These are phyloP conservation scores for Smutsia temminckii DNA, from an alignment of 2,797 vertebrate genomes.

Conservation along the genomic window DNA sequence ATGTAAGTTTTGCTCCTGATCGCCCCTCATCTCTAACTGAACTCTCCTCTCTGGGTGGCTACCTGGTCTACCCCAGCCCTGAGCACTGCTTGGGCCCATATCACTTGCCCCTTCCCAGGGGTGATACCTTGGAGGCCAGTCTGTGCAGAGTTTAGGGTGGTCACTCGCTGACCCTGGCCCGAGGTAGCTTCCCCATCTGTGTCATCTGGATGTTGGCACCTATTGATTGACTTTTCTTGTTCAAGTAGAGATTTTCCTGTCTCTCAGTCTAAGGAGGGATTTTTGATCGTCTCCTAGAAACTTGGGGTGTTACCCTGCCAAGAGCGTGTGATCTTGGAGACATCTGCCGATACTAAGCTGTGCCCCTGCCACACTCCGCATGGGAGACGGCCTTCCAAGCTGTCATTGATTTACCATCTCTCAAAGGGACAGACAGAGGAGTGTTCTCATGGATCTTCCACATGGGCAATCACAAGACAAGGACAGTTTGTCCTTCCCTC, in stretches of 20 bases:
- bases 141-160: neutral
- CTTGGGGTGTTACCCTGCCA: neutral
- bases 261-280: neutral
- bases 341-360: neutral
- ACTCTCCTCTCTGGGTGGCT: too few species aligned
- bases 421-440: neutral
- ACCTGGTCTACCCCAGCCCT: neutral
- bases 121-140: neutral
- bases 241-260: neutral
- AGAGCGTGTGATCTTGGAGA: neutral
- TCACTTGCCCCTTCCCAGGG: neutral
- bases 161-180: neutral
- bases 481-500: neutral
- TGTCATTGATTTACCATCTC: neutral
- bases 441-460: neutral
- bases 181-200: neutral
- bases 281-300: neutral
- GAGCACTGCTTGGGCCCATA: neutral
- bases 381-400: neutral
- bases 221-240: neutral
- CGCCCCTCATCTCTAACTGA: neutral
- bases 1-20: neutral
- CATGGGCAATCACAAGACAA: neutral
- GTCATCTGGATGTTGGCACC: neutral
- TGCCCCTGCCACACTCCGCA: rapidly evolving